Evolutionary conservation across 1,140 invertebrate genomes (phyloP), one percentile per base, ranked within the genome.

Genomic region (Phenacoccus solenopsis): DNA sequence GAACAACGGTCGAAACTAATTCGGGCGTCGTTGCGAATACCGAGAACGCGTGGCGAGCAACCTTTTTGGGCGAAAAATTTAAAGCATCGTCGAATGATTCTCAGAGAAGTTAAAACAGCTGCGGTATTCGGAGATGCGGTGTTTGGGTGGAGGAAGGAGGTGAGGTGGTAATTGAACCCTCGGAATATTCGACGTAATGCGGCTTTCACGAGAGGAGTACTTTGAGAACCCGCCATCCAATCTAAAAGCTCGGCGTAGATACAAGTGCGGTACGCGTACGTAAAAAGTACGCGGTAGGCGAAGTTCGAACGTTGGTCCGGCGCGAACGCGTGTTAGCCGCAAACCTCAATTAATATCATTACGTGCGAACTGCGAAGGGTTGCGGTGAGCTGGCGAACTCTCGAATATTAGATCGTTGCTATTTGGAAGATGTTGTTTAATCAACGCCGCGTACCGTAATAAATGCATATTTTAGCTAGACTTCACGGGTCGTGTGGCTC

Each of bases 331-430:
- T 27, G 59, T 64, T 64, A 25, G 59, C 22, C 59, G 21, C 59
- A 27, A 64, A 64, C 59, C 59, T 64, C 59, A 64, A 64, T 64
- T 64, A 64, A 64, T 64, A 25, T 64, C 25, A 27, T 24, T 64
- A 49, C n/a, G n/a, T n/a, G n/a, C n/a, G n/a, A n/a, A n/a, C 38
- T 49, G 38, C 38, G 38, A 64, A 24, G 59, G 59, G 59, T 64
- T 64, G 25, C 25, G 59, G 13, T 24, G 25, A 64, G 59, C 25
- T 49, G 16, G 20, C 38, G 20, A 49, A 49, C 38, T 49, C 38
- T 49, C 38, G 38, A 49, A 49, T 49, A 49, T 49, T 49, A 49
- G 38, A 49, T 49, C 38, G 38, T 49, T 49, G 38, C 38, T 49
- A 49, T 49, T 49, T 49, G 12, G 38, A 49, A 49, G 38, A 49